These are phyloP conservation scores for Diarsia brunnea DNA, from an alignment of 2,888 invertebrate genomes.

Conservation along the genomic window DNA sequence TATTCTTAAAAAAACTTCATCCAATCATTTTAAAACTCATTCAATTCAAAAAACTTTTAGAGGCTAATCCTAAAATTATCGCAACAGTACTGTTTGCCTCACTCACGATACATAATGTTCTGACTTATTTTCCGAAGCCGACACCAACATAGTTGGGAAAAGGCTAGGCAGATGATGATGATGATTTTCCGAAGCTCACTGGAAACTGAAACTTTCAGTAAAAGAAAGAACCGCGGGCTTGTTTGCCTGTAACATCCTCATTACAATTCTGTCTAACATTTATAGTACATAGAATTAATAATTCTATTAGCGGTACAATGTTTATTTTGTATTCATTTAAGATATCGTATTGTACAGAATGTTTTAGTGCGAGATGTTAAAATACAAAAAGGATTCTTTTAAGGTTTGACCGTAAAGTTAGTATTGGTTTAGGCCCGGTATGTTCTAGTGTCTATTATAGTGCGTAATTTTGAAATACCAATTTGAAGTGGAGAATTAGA, in stretches of 20 bases:
- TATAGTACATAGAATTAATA: slow-evolving; percentile 29
- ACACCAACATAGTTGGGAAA: no score
- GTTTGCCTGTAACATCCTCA: slow-evolving; percentile 11
- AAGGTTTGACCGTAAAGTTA: neutral
- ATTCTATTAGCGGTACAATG: slow-evolving; percentile 15
- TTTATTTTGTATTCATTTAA: slow-evolving; percentile 5
- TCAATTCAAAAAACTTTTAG: slow-evolving; percentile 1
- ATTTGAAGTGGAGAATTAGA: neutral
- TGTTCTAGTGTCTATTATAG: neutral
- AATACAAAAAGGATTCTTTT: neutral
- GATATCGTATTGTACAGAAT: slow-evolving; percentile 11
- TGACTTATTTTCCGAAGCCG: slow-evolving; percentile 4
- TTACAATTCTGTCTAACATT: slow-evolving; percentile 38
- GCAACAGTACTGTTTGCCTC: slow-evolving; percentile 2
- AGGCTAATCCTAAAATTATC: slow-evolving; percentile 7
- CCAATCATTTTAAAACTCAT: slow-evolving; percentile 13
- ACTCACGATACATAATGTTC: slow-evolving; percentile 5
- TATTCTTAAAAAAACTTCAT: neutral
- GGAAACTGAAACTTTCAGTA: slow-evolving; percentile 32
- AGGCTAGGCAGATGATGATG: no score
- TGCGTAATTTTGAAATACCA: no score
- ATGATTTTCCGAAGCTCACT: neutral
- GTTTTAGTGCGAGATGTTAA: neutral
- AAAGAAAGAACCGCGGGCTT: slow-evolving; percentile 14
- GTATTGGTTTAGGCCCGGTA: slow-evolving; percentile 12